phyloP scores from a whole-genome alignment of 37 sponge, comb jelly and placozoan species.

The Halichondria panicea region DNA sequence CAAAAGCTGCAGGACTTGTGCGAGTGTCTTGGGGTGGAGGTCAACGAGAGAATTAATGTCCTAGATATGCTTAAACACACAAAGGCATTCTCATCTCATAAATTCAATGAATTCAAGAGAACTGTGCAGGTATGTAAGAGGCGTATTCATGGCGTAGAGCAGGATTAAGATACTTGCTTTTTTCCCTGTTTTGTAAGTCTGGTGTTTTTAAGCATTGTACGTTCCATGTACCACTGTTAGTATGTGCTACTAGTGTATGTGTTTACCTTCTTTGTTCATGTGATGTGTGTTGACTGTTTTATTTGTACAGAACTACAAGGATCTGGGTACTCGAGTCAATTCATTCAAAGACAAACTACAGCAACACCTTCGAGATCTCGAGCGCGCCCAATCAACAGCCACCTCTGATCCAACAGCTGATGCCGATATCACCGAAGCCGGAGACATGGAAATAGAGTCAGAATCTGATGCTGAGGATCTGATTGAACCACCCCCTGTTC shows the following conservation, averaged over 20 bases:
- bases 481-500: not conserved
- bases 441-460: constrained; percentile 90
- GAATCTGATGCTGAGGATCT: constrained; percentile 32
- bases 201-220: no score
- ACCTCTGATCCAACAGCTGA: constrained; percentile 71
- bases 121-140: constrained; percentile 16
- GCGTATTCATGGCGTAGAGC: no score
- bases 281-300: not conserved
- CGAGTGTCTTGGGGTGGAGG: constrained; percentile 66
- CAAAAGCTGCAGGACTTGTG: constrained; percentile 76
- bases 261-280: not conserved
- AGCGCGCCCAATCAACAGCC: constrained; percentile 67
- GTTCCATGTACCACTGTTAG: no score
- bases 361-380: constrained; percentile 37
- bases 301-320: constrained; percentile 41
- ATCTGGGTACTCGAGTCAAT: constrained; percentile 10
- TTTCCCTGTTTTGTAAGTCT: no score
- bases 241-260: not conserved
- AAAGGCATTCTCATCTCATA: constrained; percentile 4
- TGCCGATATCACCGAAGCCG: constrained; percentile 77
- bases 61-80: constrained; percentile 62
- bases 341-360: constrained; percentile 37
- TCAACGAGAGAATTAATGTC: constrained; percentile 69
- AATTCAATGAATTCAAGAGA: constrained; percentile 17
- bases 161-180: no score